Evolutionary conservation across 1,140 invertebrate genomes (phyloP), one percentile per base, ranked within the genome.

Genomic region (Physella acuta): DNA sequence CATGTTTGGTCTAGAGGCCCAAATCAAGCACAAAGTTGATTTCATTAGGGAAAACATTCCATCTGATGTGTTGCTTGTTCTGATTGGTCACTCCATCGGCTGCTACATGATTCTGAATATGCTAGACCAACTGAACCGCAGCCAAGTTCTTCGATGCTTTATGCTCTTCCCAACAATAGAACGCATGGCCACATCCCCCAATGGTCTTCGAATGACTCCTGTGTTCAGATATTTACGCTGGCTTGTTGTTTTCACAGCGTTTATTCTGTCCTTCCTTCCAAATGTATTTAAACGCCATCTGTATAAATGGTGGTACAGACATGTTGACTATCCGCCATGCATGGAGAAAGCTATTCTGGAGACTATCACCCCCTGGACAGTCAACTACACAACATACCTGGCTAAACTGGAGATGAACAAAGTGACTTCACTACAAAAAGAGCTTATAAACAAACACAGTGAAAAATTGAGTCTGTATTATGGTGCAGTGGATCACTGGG

Each of bases 31-130:
- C 79, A 94, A 94, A 85, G 86, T 88, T 17, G 87, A 89, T 55
- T 94, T 94, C 82, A 89, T 94, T 52, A 86, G 89, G 68, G 87
- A 90, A 68, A 90, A 90, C 77, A 85, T 93, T 64, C 91, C 92
- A 4, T 73, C 85, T 44, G 85, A 78, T 74, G 76, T 79, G 37
- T 76, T 71, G 60, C 70, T 95, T 3, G 89, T 92, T 82, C 75
- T 94, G 0, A 87, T 95, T 73, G 93, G 91, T 0, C 93, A 95
- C 87, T 95, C 93, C 0, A 91, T 94, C 76, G 93, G 93, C 0
- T 87, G 88, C 71, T 93, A 93, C 87, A 90, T 94, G 71, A 88
- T 89, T 69, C 79, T 93, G n/a, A 89, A 94, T 74, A 76, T 94
- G 26, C 75, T 95, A 3, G 69, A 75, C 16, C 26, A 52, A 8